phyloP scores from a whole-genome alignment of 1,140 invertebrate species.

The Anastrepha obliqua region DNA sequence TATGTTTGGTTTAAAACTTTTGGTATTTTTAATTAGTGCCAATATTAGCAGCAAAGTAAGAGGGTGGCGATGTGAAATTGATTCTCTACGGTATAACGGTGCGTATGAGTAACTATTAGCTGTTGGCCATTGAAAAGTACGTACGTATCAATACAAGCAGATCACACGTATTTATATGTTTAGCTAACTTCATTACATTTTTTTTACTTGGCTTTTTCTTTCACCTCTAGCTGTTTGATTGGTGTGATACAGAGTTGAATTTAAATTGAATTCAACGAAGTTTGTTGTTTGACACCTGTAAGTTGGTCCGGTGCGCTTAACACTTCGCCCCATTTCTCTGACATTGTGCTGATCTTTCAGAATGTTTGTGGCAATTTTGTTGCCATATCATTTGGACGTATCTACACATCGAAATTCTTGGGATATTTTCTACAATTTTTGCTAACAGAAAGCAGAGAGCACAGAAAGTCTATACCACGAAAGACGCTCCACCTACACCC shows the following conservation, averaged over 20 bases:
- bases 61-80: neutral
- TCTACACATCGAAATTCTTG: neutral
- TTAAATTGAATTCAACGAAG: slow-evolving; percentile 41
- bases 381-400: neutral
- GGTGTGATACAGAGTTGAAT: neutral
- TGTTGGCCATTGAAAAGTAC: neutral
- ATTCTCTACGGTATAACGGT: slow-evolving; percentile 61
- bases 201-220: neutral
- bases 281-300: slow-evolving; percentile 54
- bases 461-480: too few species aligned
- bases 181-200: neutral
- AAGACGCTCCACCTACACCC: too few species aligned
- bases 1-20: slow-evolving; percentile 56
- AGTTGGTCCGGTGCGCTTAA: slow-evolving; percentile 29
- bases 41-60: slow-evolving; percentile 60
- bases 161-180: neutral
- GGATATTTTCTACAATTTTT: too few species aligned
- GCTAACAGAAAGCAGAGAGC: too few species aligned
- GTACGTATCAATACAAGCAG: neutral
- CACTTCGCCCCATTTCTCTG: slow-evolving; percentile 7
- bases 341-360: neutral
- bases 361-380: slow-evolving; percentile 4
- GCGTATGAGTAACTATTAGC: slow-evolving; percentile 57
- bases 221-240: neutral
- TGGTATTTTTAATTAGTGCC: slow-evolving; percentile 74